These are phyloP conservation scores for Xenopus borealis DNA, from an alignment of 2,113 vertebrate genomes.

Conservation along the genomic window DNA sequence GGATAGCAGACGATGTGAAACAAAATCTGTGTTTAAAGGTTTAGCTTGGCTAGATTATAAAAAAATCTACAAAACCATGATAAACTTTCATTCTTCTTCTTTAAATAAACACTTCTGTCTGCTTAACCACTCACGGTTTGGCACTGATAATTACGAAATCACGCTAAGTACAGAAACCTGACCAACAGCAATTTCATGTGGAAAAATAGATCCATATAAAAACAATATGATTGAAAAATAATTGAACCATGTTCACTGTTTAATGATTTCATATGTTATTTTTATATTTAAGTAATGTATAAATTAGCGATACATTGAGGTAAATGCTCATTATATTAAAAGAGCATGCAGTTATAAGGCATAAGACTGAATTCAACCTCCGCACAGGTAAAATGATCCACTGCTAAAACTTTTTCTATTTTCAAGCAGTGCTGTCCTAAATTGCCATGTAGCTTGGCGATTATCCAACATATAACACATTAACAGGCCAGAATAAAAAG, in stretches of 20 bases:
- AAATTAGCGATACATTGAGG: background rate
- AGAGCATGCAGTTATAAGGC: too few relatives aligned
- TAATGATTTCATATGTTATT: slow-evolving; percentile 7
- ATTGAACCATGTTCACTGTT: background rate
- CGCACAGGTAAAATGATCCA: too few relatives aligned
- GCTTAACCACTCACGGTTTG: slow-evolving; percentile 43
- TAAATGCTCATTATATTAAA: too few relatives aligned
- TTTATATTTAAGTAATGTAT: background rate
- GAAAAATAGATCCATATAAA: slow-evolving; percentile 24
- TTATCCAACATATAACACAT: too few relatives aligned
- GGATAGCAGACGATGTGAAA: slow-evolving; percentile 64
- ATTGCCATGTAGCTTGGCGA: too few relatives aligned
- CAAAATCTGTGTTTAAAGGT: slow-evolving; percentile 60
- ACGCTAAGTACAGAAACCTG: slow-evolving; percentile 31
- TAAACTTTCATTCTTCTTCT: slow-evolving; percentile 54
- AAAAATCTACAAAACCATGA: slow-evolving; percentile 58
- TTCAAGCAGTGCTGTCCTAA: too few relatives aligned
- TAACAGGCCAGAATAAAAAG: too few relatives aligned
- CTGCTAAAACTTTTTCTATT: too few relatives aligned
- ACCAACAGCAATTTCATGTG: slow-evolving; percentile 31
- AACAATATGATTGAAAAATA: slow-evolving; percentile 1
- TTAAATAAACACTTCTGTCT: slow-evolving; percentile 40
- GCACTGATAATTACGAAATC: slow-evolving; percentile 40
- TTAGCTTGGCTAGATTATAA: slow-evolving; percentile 58
- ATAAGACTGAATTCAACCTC: too few relatives aligned